Evolutionary conservation across 2,113 vertebrate genomes (phyloP).

Genomic region (Todiramphus saurophagus): DNA sequence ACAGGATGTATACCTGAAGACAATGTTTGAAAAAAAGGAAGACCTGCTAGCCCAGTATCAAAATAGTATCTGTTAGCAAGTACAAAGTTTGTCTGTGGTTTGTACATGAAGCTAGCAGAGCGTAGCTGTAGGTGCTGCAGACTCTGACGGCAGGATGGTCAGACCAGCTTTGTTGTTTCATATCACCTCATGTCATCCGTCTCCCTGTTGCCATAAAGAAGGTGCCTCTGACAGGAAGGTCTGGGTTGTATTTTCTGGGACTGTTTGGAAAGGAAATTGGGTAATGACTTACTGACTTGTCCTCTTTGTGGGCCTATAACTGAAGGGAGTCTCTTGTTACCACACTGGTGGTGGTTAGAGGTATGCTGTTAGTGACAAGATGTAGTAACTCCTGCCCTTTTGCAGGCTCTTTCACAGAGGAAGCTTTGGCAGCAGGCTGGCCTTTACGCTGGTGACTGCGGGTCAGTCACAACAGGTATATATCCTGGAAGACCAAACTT

Average conservation of each 20-base stretch:
- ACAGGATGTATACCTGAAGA: slow-evolving; percentile 17
- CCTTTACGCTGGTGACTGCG: slow-evolving; percentile 29
- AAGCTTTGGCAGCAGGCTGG: slow-evolving; percentile 34
- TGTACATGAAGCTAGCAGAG: accelerated
- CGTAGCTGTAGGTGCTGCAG: not conserved
- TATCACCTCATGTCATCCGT: not conserved
- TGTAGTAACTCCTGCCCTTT: not conserved
- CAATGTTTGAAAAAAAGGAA: not conserved
- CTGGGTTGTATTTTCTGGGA: slow-evolving; percentile 59
- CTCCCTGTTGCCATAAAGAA: not conserved
- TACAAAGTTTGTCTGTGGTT: not conserved
- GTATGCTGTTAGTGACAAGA: not conserved
- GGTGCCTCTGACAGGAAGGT: slow-evolving; percentile 16
- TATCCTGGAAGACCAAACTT: slow-evolving; percentile 42
- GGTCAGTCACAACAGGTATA: slow-evolving; percentile 41
- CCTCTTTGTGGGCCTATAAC: not conserved
- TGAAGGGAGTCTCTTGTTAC: not conserved
- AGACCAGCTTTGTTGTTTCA: not conserved
- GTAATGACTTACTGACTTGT: not conserved
- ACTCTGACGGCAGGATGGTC: not conserved
- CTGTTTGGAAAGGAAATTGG: not conserved
- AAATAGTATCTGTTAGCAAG: not conserved
- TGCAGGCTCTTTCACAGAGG: not conserved
- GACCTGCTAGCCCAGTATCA: not conserved
- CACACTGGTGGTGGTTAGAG: not conserved